These are phyloP conservation scores for Chrysotoxum bicinctum DNA, from an alignment of 2,888 invertebrate genomes.

Conservation along the genomic window DNA sequence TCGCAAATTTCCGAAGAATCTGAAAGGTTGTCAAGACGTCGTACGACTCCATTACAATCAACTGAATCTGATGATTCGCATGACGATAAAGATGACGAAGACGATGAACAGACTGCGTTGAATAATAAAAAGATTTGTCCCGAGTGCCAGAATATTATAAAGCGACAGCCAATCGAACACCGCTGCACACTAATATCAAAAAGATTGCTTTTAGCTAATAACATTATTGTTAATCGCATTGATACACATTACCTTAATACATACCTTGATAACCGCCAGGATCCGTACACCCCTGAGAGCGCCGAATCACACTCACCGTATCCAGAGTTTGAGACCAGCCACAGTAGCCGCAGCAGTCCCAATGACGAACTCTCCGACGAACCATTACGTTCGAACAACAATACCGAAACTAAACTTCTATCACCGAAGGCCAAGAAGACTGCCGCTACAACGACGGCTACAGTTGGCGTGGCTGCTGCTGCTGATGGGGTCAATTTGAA, in stretches of 20 bases:
- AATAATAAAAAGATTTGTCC: constrained; percentile 75
- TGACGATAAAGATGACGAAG: constrained; percentile 39
- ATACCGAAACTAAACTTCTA: constrained; percentile 59
- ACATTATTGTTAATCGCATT: constrained; percentile 83
- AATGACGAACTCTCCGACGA: constrained; percentile 77
- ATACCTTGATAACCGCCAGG: constrained; percentile 78
- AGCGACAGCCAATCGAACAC: constrained; percentile 77
- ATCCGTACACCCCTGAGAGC: constrained; percentile 93
- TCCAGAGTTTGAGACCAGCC: constrained; percentile 80
- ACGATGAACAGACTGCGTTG: constrained; percentile 36
- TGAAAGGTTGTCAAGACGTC: constrained; percentile 49
- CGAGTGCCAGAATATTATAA: constrained; percentile 78
- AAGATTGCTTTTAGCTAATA: constrained; percentile 77
- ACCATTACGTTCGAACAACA: constrained; percentile 65
- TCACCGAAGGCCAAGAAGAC: constrained; percentile 54
- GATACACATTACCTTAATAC: constrained; percentile 82
- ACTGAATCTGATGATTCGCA: constrained; percentile 61
- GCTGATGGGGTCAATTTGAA: constrained; percentile 52
- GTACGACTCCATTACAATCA: constrained; percentile 57
- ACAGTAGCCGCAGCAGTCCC: constrained; percentile 75
- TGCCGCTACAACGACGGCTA: constrained; percentile 11
- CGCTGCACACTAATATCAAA: constrained; percentile 79
- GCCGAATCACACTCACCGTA: constrained; percentile 89
- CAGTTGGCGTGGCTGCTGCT: constrained; percentile 43
- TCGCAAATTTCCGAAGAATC: constrained; percentile 73